Conservation (phyloP, 2,797 vertebrate species). For the Enteromius mattozi region DNA sequence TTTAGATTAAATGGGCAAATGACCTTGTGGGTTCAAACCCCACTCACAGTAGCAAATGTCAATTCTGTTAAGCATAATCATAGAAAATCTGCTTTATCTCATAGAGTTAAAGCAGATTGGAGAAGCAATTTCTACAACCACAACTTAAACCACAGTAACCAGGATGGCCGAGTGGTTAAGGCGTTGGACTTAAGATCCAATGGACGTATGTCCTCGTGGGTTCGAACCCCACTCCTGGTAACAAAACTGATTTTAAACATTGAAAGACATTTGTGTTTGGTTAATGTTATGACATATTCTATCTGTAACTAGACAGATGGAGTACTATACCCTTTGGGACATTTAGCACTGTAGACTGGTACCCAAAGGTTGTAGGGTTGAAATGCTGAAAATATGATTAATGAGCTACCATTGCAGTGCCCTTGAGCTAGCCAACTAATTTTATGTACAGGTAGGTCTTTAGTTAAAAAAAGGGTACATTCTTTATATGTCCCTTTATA, state of each 20-base stretch:
- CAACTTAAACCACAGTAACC: rapidly evolving
- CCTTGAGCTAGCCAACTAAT: neutral
- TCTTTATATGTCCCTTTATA: neutral
- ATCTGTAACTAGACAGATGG: neutral
- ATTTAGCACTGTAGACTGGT: neutral
- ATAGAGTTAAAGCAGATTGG: neutral
- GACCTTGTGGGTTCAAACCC: neutral
- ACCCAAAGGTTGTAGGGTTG: neutral
- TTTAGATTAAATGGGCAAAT: neutral
- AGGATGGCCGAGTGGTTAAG: neutral
- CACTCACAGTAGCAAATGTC: neutral
- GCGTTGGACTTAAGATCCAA: neutral
- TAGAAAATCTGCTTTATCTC: too few relatives aligned
- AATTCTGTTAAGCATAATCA: too few relatives aligned
- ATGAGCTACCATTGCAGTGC: neutral
- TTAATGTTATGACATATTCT: neutral
- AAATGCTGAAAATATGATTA: conserved; percentile 7
- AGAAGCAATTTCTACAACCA: neutral
- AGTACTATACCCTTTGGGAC: neutral
- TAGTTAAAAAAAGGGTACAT: neutral
- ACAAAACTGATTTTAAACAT: neutral
- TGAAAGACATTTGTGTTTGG: neutral
- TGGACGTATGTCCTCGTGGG: neutral
- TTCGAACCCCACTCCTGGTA: neutral
- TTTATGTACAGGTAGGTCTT: neutral